phyloP scores from a whole-genome alignment of 2,113 vertebrate genomes.

The Psophia crepitans region DNA sequence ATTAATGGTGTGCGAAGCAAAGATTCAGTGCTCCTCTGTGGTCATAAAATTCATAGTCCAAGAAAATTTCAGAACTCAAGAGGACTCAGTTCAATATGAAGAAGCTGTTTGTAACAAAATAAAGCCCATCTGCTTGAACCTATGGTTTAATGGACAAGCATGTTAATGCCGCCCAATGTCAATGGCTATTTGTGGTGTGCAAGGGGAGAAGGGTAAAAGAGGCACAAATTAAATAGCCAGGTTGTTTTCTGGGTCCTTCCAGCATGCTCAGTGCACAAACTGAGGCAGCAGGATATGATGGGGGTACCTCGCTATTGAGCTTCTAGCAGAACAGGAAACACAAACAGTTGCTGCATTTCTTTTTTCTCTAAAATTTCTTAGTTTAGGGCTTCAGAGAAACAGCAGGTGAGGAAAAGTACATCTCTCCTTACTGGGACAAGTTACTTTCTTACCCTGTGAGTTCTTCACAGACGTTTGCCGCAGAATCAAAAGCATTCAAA shows the following conservation, averaged over 20 bases:
- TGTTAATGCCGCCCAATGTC: background rate
- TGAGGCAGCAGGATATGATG: background rate
- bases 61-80: background rate
- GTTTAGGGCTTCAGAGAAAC: background rate
- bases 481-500: too few species aligned
- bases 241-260: background rate
- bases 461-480: background rate
- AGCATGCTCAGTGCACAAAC: background rate
- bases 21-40: background rate
- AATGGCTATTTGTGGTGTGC: background rate
- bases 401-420: background rate
- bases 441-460: background rate
- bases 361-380: background rate
- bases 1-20: background rate
- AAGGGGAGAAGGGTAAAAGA: background rate
- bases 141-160: background rate
- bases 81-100: background rate
- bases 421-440: background rate
- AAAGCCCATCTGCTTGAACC: background rate
- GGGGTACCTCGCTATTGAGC: accelerated
- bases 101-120: background rate
- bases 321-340: background rate
- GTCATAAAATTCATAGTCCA: background rate
- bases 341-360: background rate
- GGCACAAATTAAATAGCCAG: background rate